Conservation (phyloP, 2,113 vertebrate species). For the Oryctolagus cuniculus region mOryCun1.1 NC_091439.1:121342001-121342500, state of each 20-base stretch:
- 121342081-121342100: slow-evolving; percentile 47
- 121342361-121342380: not conserved
- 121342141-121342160: not conserved
- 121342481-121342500: slow-evolving; percentile 10
- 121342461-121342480: slow-evolving; percentile 9
- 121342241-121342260: not conserved
- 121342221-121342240: not conserved
- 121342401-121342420: not conserved
- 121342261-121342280: not conserved
- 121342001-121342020: slow-evolving; percentile 44
- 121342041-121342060: slow-evolving; percentile 63
- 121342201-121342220: slow-evolving; percentile 15
- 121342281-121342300: not conserved
- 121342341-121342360: not conserved
- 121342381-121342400: not conserved
- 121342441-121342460: not conserved
- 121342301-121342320: not conserved
- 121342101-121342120: slow-evolving; percentile 1
- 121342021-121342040: slow-evolving; percentile 69
- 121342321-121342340: not conserved
- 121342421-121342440: not conserved
- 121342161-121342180: not conserved
- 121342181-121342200: not conserved
- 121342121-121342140: not conserved
- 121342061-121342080: not conserved